A percentile compares a stretch with the other conserved stretches of the same genome.
phyloP scores from a whole-genome alignment of 2,113 vertebrate species.

The Neogale vison region DNA sequence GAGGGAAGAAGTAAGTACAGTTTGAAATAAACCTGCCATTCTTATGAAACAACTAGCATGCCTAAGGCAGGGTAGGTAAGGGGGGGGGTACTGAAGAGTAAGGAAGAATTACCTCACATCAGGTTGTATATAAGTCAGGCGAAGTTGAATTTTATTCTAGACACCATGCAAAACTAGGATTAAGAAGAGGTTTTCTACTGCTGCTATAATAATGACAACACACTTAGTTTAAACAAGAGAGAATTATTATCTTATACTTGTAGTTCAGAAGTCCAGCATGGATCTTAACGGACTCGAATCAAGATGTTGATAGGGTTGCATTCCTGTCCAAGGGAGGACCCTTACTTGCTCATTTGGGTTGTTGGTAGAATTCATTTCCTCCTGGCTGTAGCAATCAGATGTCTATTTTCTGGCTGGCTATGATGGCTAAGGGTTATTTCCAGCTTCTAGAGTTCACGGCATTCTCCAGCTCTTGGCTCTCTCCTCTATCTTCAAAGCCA shows the following conservation, averaged over 20 bases:
- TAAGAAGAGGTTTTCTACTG: conserved; percentile 5
- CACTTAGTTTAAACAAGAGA: not conserved
- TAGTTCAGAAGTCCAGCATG: not conserved
- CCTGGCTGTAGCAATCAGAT: not conserved
- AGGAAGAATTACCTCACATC: not conserved
- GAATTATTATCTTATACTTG: not conserved
- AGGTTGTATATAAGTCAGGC: not conserved
- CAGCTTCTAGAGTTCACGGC: not conserved
- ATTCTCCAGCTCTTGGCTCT: not conserved
- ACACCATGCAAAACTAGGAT: not conserved
- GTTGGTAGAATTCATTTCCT: not conserved
- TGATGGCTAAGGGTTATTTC: not conserved
- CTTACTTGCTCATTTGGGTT: not conserved
- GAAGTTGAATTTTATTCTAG: not conserved
- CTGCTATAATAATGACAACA: not conserved
- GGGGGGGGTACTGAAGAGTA: not conserved
- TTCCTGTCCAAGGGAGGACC: not conserved
- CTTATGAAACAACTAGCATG: not conserved
- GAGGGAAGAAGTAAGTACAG: not conserved
- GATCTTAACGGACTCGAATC: not conserved
- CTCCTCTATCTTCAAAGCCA: not conserved
- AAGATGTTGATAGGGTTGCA: not conserved
- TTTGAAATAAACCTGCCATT: not conserved
- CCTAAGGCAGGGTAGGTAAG: not conserved
- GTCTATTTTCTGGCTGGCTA: not conserved